These are phyloP conservation scores for Mesopsocus fuscifrons DNA, from an alignment of 2,888 invertebrate genomes.

Conservation along the genomic window DNA sequence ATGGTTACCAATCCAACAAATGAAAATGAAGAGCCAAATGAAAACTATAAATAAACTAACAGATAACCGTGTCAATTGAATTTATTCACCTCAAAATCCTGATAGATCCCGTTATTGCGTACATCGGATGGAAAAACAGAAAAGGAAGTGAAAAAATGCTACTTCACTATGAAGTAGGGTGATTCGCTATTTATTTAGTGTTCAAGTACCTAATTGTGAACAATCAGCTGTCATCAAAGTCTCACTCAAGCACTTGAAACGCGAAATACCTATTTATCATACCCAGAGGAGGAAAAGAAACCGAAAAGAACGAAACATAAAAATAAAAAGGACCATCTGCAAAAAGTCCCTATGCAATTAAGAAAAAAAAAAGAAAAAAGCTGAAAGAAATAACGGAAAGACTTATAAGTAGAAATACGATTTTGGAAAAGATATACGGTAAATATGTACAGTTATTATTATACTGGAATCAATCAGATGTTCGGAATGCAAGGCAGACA, in stretches of 20 bases:
- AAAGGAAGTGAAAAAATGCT: constrained; percentile 1
- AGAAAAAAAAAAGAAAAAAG: constrained; percentile 13
- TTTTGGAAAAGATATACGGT: constrained; percentile 12
- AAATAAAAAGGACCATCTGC: constrained; percentile 31
- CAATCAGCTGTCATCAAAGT: too few relatives aligned
- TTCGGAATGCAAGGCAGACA: constrained; percentile 11
- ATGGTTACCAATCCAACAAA: background rate
- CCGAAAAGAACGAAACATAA: too few relatives aligned
- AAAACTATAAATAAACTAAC: constrained; percentile 3
- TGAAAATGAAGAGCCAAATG: constrained; percentile 1
- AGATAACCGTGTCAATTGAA: background rate
- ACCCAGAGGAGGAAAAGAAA: too few relatives aligned
- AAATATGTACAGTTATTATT: constrained; percentile 8
- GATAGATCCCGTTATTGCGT: background rate
- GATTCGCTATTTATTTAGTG: too few relatives aligned
- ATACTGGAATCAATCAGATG: background rate
- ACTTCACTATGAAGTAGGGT: too few relatives aligned
- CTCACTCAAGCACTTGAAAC: too few relatives aligned
- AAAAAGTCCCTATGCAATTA: constrained; percentile 26
- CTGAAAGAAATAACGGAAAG: constrained; percentile 13
- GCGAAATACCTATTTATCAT: too few relatives aligned
- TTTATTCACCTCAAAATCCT: constrained; percentile 10
- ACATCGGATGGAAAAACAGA: constrained; percentile 5
- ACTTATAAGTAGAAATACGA: constrained; percentile 7
- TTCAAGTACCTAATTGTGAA: too few relatives aligned